Evolutionary conservation across 2,888 invertebrate species (phyloP).

Genomic region (Aleiodes leptofemur): DNA sequence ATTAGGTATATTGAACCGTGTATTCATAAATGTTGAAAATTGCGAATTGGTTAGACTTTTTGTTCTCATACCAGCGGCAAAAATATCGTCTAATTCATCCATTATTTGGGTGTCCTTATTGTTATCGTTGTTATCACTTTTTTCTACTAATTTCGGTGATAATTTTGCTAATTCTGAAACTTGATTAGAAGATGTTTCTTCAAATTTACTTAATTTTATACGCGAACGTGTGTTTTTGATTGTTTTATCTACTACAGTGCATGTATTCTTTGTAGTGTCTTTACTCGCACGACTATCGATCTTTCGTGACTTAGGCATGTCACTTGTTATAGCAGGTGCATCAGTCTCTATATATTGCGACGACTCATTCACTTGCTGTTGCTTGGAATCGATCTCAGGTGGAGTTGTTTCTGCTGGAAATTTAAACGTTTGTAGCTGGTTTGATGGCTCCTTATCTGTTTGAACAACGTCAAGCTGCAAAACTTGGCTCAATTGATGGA

Average conservation of each 20-base stretch:
- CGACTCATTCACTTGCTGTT: neutral
- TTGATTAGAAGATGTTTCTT: neutral
- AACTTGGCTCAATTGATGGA: constrained; percentile 79
- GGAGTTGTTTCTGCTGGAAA: neutral
- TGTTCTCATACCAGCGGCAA: constrained; percentile 57
- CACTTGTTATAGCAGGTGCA: constrained; percentile 35
- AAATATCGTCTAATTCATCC: constrained; percentile 65
- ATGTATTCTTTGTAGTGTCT: constrained; percentile 33
- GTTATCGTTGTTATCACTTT: neutral
- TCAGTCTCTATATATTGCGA: constrained; percentile 44
- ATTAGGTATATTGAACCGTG: neutral
- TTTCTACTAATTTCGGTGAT: neutral
- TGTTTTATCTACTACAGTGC: constrained; percentile 1
- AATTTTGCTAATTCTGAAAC: neutral
- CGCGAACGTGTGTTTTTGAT: constrained; percentile 5
- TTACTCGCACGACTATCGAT: constrained; percentile 48
- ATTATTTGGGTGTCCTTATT: neutral
- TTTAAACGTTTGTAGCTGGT: constrained; percentile 11
- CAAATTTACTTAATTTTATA: neutral
- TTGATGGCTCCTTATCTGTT: constrained; percentile 41
- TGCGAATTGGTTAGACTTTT: constrained; percentile 34
- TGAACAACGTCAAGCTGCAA: constrained; percentile 72
- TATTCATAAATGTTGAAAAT: neutral
- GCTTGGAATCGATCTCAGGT: constrained; percentile 35
- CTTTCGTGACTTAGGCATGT: constrained; percentile 40